Base-by-base conservation (phyloP, 2,113 vertebrate species). In the Myxocyprinus asiaticus region DNA sequence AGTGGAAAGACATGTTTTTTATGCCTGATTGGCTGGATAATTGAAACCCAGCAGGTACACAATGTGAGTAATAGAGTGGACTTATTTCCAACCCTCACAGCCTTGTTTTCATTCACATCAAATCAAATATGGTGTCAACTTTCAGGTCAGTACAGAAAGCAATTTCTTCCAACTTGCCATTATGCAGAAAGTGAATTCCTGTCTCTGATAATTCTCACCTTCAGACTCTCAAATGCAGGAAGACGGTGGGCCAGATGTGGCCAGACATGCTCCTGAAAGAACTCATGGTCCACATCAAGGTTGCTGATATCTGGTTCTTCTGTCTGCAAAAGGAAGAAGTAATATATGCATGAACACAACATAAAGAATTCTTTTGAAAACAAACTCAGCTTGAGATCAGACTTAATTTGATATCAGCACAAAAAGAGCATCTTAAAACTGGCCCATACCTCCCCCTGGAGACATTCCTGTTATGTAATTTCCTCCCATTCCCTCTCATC, bases 241-340 rank as follows among this genome's bases (percentile, higher is more conserved):
- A 95, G 87, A 8, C 96, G 92, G 17, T 84, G 62, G 5, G 94
- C 93, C 86, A 97, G 70, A 4, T 6, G 68, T 14, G 94, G 94
- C 96, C 96, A 96, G 51, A 98, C 45, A 5, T 92, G 94, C n/a
- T 96, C 89, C 62, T 94, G 84, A 83, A 98, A 98, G 79, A 96
- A 98, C 44, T 91, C 80, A 6, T 95, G 85, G 87, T 96, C 94
- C 73, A 98, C 96, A 5, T 96, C 93, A 17, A 98, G 88, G 86
- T 95, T 87, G 45, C 77, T 79, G 64, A 65, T 47, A 15, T 95
- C 93, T 0, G 96, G 95, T 80, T 98, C 96, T 12, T 95, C 94
- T 0, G 68, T 86, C 95, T 97, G 22, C 22, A 33, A 33, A 33
- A 33, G 80, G 3, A 56, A 3, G 11, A 9, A 62, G 15, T 42